Conservation (phyloP, 2,797 vertebrate species). For the Phalanger gymnotis region DNA sequence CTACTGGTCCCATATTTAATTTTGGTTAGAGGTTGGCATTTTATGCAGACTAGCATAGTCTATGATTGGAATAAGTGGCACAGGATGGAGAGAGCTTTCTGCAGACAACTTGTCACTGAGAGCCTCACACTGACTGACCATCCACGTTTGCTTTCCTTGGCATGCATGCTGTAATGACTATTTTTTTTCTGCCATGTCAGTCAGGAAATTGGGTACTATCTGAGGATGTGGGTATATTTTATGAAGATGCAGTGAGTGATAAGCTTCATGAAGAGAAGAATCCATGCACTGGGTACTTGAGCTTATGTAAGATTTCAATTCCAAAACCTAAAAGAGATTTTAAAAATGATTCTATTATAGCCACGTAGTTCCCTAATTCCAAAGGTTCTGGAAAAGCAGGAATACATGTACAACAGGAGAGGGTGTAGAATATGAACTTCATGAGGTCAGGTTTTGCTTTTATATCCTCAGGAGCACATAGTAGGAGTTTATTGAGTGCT, state of each 20-base stretch:
- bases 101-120: not conserved
- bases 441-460: not conserved
- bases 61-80: not conserved
- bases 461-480: not conserved
- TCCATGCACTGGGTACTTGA: conserved; percentile 13
- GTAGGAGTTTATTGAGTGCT: not conserved
- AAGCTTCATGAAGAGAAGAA: conserved; percentile 9
- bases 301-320: conserved; percentile 43
- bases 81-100: conserved; percentile 20
- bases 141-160: not conserved
- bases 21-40: not conserved
- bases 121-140: not conserved
- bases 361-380: not conserved
- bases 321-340: not conserved
- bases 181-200: not conserved
- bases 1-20: conserved; percentile 33
- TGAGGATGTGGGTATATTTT: not conserved
- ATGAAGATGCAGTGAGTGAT: not conserved
- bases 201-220: not conserved
- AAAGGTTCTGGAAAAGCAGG: not conserved
- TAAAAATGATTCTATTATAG: not conserved
- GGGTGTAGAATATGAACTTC: not conserved
- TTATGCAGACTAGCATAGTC: conserved; percentile 4
- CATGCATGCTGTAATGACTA: not conserved
- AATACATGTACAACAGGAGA: not conserved